These are phyloP conservation scores for Xenus cinereus DNA, from an alignment of 2,113 vertebrate genomes.

Conservation along the genomic window DNA sequence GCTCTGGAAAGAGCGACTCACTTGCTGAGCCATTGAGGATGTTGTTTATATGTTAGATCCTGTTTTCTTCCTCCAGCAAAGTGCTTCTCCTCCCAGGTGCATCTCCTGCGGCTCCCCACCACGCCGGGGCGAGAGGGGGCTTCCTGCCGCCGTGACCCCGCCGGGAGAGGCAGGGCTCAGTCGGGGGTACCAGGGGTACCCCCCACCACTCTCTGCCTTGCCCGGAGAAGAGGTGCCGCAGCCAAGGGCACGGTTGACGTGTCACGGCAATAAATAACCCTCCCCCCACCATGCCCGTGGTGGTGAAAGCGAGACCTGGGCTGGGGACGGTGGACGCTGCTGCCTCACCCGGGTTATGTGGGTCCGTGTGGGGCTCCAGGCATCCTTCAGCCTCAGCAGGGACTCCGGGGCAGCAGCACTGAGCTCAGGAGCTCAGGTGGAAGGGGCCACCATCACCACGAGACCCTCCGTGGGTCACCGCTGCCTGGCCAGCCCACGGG, in stretches of 20 bases:
- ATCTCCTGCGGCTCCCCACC: constrained; percentile 55
- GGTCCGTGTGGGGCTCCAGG: fast-evolving
- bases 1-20: constrained; percentile 61
- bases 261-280: background rate
- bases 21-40: constrained; percentile 71
- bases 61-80: constrained; percentile 80
- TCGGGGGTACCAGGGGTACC: fast-evolving
- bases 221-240: background rate
- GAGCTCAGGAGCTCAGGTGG: background rate
- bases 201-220: fast-evolving
- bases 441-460: fast-evolving
- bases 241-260: fast-evolving
- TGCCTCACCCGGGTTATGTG: fast-evolving
- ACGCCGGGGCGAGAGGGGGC: background rate
- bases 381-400: background rate
- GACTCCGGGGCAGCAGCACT: fast-evolving
- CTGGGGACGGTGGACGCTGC: fast-evolving
- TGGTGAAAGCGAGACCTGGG: background rate
- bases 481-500: background rate
- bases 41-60: constrained; percentile 81
- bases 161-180: background rate
- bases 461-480: fast-evolving
- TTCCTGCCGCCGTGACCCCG: constrained; percentile 41
- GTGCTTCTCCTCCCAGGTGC: constrained; percentile 72
- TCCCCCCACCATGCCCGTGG: fast-evolving